Evolutionary conservation across 1,140 invertebrate species (phyloP), one percentile per base, ranked within the genome.

Genomic region (Rhyacophila brunnea): DNA sequence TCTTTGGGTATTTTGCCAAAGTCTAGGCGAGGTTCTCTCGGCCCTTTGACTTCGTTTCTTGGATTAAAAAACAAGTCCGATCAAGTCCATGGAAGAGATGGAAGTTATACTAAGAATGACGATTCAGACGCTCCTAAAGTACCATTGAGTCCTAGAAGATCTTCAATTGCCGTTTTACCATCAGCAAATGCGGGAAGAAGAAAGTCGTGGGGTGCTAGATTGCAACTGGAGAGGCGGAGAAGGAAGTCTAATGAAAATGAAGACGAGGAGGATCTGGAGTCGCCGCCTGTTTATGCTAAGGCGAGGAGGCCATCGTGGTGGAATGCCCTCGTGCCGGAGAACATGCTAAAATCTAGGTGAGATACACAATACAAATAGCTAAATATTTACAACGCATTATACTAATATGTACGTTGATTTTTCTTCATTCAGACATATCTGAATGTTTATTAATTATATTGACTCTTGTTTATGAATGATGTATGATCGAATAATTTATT

Each of bases 281-380:
- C 82, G 7, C 75, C 80, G n/a, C 64, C 71, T 1, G 75, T 70
- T 6, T 66, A 69, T 11, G 80, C 83, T 66, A 72, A 81, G 2
- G 79, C 88, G 13, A 87, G 90, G 68, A 79, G 90, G 55, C 83
- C 86, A 7, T 91, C 89, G 10, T 92, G 90, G 90, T 92, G 89
- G 89, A 91, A 90, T 68, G 87, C 90, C 20, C 90, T 92, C 66
- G 86, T 89, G 6, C 86, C 86, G 50, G 88, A 91, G 66, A 83
- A 84, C 71, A 73, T 79, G 69, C 75, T 83, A 52, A 84, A 85
- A 67, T 79, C 81, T 74, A 86, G 85, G 85, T 84, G 70, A 68
- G 68, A 64, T 28, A 28, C n/a, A n/a, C n/a, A n/a, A n/a, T n/a
- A n/a, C n/a, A n/a, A n/a, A n/a, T n/a, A n/a, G n/a, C n/a, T n/a